These are phyloP conservation scores for Aythya baeri DNA, from an alignment of 2,113 vertebrate genomes.

Conservation along the genomic window DNA sequence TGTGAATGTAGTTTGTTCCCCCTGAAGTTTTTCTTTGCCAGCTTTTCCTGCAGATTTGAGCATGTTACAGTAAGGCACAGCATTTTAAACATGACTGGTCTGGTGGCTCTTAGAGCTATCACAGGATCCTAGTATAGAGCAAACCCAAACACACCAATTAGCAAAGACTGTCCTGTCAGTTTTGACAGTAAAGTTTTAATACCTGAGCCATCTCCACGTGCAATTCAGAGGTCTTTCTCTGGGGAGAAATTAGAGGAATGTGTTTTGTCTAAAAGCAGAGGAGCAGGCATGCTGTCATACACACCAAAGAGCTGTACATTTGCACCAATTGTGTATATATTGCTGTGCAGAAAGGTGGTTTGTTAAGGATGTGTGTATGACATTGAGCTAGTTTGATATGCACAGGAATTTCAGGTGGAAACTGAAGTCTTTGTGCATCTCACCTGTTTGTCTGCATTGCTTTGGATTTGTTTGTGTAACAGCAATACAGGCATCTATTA, in stretches of 20 bases:
- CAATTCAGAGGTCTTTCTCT: not conserved
- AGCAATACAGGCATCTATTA: not conserved
- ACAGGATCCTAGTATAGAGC: not conserved
- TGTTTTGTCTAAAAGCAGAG: not conserved
- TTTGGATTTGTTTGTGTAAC: not conserved
- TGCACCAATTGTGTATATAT: accelerated
- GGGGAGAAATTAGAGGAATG: not conserved
- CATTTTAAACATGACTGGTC: not conserved
- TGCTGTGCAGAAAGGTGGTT: not conserved
- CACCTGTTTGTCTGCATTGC: not conserved
- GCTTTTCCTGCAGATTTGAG: not conserved
- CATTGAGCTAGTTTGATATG: not conserved
- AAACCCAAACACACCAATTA: not conserved
- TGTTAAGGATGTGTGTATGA: not conserved
- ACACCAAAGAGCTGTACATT: accelerated
- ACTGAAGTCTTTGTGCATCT: not conserved
- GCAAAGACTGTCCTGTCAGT: not conserved
- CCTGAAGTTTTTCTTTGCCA: not conserved
- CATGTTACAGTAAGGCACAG: not conserved
- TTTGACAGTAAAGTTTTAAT: not conserved
- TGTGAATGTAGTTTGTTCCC: not conserved
- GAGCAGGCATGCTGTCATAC: not conserved
- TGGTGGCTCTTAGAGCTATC: not conserved
- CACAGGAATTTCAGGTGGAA: not conserved
- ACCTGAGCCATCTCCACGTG: not conserved